phyloP scores from a whole-genome alignment of 1,140 invertebrate species.

The Apis florea region DNA sequence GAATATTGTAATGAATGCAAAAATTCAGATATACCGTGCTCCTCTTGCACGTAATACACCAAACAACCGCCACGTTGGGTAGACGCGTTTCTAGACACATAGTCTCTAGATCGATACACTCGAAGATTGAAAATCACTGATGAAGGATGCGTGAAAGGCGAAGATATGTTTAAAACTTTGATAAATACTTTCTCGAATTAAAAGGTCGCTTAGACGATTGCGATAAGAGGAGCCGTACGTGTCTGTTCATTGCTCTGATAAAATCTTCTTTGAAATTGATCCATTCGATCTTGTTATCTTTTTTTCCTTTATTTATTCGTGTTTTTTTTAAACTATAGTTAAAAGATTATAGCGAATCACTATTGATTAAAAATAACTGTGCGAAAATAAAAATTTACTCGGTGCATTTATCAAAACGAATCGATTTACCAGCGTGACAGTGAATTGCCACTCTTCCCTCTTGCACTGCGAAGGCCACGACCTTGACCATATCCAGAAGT shows the following conservation, averaged over 20 bases:
- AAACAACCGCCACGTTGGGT: neutral
- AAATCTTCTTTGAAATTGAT: neutral
- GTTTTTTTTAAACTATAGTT: no score
- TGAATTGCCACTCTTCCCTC: constrained; percentile 93
- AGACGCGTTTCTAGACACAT: constrained; percentile 23
- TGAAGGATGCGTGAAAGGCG: neutral
- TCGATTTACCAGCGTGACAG: constrained; percentile 90
- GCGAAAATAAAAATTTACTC: constrained; percentile 33
- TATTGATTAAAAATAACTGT: no score
- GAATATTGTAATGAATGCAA: constrained; percentile 33
- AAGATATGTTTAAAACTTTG: neutral
- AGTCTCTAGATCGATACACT: constrained; percentile 43
- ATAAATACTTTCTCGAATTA: constrained; percentile 4
- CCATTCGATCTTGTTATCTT: neutral
- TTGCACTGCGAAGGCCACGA: constrained; percentile 90
- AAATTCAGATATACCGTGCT: constrained; percentile 42
- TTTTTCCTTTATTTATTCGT: no score
- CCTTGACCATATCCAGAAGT: constrained; percentile 93
- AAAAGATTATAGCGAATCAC: neutral
- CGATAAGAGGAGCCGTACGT: neutral
- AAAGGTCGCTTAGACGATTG: neutral
- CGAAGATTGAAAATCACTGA: constrained; percentile 36
- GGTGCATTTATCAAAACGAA: constrained; percentile 38
- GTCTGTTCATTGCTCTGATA: neutral
- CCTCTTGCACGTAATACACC: constrained; percentile 46